Evolutionary conservation across 2,797 vertebrate genomes (phyloP), one percentile per base, ranked within the genome.

Genomic region (Spatula versicolor): DNA sequence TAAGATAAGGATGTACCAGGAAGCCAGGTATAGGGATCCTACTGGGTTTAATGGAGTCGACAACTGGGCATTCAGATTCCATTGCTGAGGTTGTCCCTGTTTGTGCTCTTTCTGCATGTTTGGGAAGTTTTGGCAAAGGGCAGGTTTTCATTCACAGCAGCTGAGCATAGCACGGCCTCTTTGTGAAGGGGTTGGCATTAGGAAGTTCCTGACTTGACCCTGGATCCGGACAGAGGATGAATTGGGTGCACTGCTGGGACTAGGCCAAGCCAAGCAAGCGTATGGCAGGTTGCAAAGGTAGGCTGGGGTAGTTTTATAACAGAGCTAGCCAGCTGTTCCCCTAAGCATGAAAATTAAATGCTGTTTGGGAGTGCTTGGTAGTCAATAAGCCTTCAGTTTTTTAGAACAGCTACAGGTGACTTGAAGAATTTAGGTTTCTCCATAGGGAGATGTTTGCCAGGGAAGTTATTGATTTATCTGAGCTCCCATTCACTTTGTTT

Each of bases 21-120:
- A 26, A 50, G 23, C 48, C 48, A 25, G 23, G 48, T 50, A 3
- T 50, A 6, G 59, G 4, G 26, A 0, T 2, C 0, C 11, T 10
- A 2, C 15, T 31, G 59, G 41, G 2, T 59, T 79, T 43, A 9
- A 26, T 3, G 25, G 56, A 48, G 22, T 54, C 11, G 14, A 8
- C 10, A 30, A 20, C 8, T 23, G 7, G 46, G 3, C 1, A 0
- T 48, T 68, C 13, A 18, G 1, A 35, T 88, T 55, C 18, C 62
- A 7, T 41, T 60, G 16, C 41, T 54, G 33, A 33, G 63, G 1
- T 8, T 46, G 28, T 48, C 0, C 1, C 39, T 46, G 3, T 56
- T 59, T 52, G 2, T 81, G 74, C 17, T 71, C 5, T 45, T 41
- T 64, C 30, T 66, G 63, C 26, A 0, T 22, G 1, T 31, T 72